These are phyloP conservation scores for Drosophila phalerata DNA, from an alignment of 2,888 invertebrate genomes.

Conservation along the genomic window DNA sequence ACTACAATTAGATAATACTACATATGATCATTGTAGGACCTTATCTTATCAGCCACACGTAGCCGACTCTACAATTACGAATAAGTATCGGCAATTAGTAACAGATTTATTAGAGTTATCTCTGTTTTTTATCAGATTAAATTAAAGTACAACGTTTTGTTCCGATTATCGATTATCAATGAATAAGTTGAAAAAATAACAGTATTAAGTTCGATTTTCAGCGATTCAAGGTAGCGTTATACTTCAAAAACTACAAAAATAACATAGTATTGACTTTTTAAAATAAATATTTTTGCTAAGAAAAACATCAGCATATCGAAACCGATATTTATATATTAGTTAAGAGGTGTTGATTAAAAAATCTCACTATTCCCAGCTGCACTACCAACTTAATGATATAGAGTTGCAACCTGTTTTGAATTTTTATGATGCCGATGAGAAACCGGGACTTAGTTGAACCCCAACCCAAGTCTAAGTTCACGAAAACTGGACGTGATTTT, in stretches of 20 bases:
- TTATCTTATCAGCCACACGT: conserved; percentile 15
- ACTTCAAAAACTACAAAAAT: too few relatives aligned
- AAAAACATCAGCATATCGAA: too few relatives aligned
- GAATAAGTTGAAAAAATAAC: background rate
- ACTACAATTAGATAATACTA: background rate
- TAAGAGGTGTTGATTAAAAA: too few relatives aligned
- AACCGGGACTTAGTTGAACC: too few relatives aligned
- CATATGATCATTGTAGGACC: background rate
- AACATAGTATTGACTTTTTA: too few relatives aligned
- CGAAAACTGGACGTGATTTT: background rate
- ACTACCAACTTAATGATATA: too few relatives aligned
- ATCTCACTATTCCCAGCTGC: too few relatives aligned
- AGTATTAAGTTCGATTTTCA: background rate
- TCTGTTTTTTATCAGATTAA: background rate
- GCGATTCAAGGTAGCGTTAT: background rate
- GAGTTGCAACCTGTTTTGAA: background rate
- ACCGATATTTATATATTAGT: too few relatives aligned
- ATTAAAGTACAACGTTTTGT: background rate
- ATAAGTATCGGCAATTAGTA: conserved; percentile 5
- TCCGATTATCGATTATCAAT: background rate
- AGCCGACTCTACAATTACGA: conserved; percentile 1
- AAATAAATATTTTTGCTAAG: too few relatives aligned
- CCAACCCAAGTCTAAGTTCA: background rate
- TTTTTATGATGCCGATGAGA: background rate
- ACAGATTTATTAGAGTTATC: conserved; percentile 13